Evolutionary conservation across 2,888 invertebrate genomes (phyloP).

Genomic region (Gryllus longicercus): DNA sequence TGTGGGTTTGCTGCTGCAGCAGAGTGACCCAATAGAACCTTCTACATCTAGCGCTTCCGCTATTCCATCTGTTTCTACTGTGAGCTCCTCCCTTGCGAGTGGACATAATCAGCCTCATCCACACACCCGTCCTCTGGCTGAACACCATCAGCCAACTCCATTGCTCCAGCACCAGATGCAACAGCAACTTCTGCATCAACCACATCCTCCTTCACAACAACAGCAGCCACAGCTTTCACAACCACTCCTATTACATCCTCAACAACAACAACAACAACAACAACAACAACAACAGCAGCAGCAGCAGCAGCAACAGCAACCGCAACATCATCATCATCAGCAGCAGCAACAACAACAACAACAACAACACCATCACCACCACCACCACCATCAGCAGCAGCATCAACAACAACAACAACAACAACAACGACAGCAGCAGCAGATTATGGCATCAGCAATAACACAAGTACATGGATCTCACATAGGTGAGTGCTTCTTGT

Average conservation of each 20-base stretch:
- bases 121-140: not conserved
- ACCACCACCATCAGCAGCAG: no score
- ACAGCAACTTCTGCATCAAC: not conserved
- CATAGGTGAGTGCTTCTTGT: no score
- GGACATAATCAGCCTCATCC: not conserved
- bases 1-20: not conserved
- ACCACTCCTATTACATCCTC: not conserved
- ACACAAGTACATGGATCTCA: no score
- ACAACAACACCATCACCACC: no score
- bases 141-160: not conserved
- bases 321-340: not conserved
- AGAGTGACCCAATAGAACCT: no score
- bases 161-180: not conserved
- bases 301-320: not conserved
- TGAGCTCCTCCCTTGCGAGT: no score
- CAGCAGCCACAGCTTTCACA: not conserved
- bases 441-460: no score
- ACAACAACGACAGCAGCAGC: no score
- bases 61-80: no score
- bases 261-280: not conserved
- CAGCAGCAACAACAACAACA: not conserved
- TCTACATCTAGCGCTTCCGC: no score
- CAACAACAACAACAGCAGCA: not conserved
- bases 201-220: not conserved
- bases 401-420: no score